These are phyloP conservation scores for Herpetotheres cachinnans DNA, from an alignment of 2,113 vertebrate genomes.

Conservation along the genomic window DNA sequence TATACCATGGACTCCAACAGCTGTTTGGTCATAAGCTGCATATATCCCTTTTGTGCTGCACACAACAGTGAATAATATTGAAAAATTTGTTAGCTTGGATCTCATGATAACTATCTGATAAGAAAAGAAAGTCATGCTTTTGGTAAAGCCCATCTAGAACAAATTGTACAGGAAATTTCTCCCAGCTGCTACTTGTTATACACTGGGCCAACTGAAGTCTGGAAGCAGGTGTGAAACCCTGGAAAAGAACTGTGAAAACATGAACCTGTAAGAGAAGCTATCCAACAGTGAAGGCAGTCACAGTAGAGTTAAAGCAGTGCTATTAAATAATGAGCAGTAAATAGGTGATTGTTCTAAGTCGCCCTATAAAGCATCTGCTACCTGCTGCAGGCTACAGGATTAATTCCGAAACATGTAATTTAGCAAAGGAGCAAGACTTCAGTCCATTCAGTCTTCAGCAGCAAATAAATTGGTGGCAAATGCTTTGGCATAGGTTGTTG, in stretches of 20 bases:
- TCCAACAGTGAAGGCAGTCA: not conserved
- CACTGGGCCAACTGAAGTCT: not conserved
- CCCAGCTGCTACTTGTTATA: not conserved
- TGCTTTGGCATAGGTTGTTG: not conserved
- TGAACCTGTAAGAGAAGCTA: not conserved
- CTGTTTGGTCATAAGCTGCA: not conserved
- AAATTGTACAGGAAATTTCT: not conserved
- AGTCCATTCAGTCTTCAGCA: not conserved
- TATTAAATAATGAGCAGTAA: constrained; percentile 59
- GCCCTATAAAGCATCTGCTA: constrained; percentile 19
- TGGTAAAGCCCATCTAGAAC: not conserved
- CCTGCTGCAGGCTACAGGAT: constrained; percentile 28
- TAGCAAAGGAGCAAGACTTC: constrained; percentile 22
- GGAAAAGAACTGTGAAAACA: not conserved
- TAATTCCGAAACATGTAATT: constrained; percentile 27
- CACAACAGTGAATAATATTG: not conserved
- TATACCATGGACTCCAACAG: not conserved
- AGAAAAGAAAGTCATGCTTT: not conserved
- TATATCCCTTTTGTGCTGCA: not conserved
- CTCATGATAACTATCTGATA: not conserved
- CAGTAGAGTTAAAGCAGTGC: not conserved
- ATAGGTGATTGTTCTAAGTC: constrained; percentile 12
- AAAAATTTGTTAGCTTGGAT: not conserved
- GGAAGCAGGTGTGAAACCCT: constrained; percentile 58
- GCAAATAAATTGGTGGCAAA: not conserved